A percentile compares a stretch with the other conserved stretches of the same genome.
Conservation (phyloP, 2,888 invertebrate genomes). For the Ditylenchus weischeri region DNA sequence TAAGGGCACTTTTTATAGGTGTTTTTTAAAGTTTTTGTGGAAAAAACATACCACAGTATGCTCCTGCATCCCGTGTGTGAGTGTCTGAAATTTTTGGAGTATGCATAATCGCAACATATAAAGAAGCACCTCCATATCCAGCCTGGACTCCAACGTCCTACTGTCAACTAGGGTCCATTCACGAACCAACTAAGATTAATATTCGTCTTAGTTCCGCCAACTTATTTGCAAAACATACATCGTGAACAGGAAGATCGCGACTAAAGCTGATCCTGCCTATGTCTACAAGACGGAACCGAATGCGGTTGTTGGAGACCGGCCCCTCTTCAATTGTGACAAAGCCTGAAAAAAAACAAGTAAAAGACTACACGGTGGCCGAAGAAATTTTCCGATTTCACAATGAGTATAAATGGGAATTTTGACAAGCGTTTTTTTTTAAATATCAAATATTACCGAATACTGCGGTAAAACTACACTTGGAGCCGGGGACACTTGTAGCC, state of each 20-base stretch:
- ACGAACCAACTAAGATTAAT: conserved; percentile 48
- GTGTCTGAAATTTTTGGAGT: conserved; percentile 31
- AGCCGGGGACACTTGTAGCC: too few species aligned
- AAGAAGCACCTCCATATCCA: conserved; percentile 46
- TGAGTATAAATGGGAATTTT: too few species aligned
- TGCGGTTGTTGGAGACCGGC: conserved; percentile 41
- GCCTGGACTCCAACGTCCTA: conserved; percentile 49
- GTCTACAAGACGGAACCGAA: conserved; percentile 52
- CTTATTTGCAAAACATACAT: conserved; percentile 40
- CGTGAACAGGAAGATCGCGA: conserved; percentile 58
- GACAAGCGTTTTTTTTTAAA: too few species aligned
- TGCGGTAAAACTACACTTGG: too few species aligned
- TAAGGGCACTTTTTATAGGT: too few species aligned
- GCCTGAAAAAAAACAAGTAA: conserved; percentile 30
- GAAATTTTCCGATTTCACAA: too few species aligned
- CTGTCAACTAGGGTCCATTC: conserved; percentile 56
- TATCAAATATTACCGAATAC: too few species aligned
- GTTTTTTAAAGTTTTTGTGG: too few species aligned
- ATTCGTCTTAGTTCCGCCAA: neutral
- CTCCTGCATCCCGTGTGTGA: conserved; percentile 58
- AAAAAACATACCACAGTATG: conserved; percentile 32
- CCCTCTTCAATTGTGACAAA: conserved; percentile 59
- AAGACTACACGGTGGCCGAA: too few species aligned
- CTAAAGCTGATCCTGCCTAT: conserved; percentile 58
- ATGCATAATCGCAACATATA: too few species aligned